Conservation (phyloP, 2,888 invertebrate genomes). For the Lochmaea capreae region DNA sequence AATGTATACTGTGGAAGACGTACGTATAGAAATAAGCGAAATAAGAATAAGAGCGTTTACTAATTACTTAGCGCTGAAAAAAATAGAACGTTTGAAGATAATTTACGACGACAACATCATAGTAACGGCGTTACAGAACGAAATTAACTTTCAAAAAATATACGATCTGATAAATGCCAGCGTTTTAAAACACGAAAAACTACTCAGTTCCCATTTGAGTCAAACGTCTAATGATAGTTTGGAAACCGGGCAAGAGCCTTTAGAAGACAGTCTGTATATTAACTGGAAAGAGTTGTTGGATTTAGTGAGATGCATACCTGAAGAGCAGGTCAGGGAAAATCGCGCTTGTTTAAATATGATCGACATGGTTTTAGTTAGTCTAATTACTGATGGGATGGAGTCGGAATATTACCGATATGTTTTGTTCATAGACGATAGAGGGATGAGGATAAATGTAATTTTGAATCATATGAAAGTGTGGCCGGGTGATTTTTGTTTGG, state of each 20-base stretch:
- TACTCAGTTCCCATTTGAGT: constrained; percentile 40
- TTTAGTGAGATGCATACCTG: constrained; percentile 71
- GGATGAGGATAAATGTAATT: constrained; percentile 68
- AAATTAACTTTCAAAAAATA: constrained; percentile 68
- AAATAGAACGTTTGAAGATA: constrained; percentile 69
- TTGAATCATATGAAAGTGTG: constrained; percentile 69
- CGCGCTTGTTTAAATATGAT: constrained; percentile 69
- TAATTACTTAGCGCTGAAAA: constrained; percentile 70
- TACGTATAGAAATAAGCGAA: constrained; percentile 66
- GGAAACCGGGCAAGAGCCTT: constrained; percentile 59
- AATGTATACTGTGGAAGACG: constrained; percentile 70
- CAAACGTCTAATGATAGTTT: constrained; percentile 51
- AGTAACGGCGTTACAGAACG: constrained; percentile 70
- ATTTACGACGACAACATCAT: constrained; percentile 72
- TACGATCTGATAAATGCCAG: constrained; percentile 65
- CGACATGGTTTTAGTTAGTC: constrained; percentile 71
- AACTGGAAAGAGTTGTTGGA: constrained; percentile 63
- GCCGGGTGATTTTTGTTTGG: constrained; percentile 70
- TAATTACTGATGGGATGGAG: constrained; percentile 69
- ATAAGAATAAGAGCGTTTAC: constrained; percentile 71
- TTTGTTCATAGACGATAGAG: constrained; percentile 67
- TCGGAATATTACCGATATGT: constrained; percentile 68
- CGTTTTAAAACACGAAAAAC: constrained; percentile 50
- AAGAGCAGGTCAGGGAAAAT: constrained; percentile 68
- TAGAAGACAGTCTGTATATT: constrained; percentile 55